Percentiles rank a stretch among this genome's conserved stretches.
Evolutionary conservation across 2,797 vertebrate genomes (phyloP).

Genomic region (Gallirallus australis): DNA sequence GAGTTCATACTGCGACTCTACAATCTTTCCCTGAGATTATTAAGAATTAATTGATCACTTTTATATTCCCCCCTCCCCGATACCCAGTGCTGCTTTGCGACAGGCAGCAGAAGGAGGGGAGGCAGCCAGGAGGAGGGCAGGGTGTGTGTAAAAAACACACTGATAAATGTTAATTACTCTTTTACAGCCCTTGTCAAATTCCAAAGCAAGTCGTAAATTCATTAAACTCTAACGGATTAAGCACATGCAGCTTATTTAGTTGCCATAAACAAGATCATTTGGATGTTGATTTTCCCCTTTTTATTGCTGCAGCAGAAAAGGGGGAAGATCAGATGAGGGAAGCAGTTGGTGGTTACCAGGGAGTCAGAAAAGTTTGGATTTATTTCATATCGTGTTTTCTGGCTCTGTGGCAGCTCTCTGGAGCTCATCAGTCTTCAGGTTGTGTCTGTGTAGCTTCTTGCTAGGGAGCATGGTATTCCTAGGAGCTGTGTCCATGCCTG

Average conservation of each 20-base stretch:
- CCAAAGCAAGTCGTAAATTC: conserved; percentile 96
- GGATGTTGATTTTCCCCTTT: conserved; percentile 84
- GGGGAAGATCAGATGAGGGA: conserved; percentile 44
- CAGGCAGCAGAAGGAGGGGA: conserved; percentile 39
- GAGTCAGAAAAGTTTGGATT: conserved; percentile 60
- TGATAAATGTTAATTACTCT: conserved; percentile 90
- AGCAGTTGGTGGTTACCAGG: conserved; percentile 47
- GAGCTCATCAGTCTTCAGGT: accelerated
- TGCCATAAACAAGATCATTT: conserved; percentile 95
- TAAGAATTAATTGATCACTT: conserved; percentile 87
- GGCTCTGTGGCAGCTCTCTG: background rate
- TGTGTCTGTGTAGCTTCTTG: background rate
- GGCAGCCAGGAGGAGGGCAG: conserved; percentile 54
- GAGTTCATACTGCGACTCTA: conserved; percentile 85
- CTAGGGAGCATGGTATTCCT: background rate
- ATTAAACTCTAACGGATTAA: conserved; percentile 95
- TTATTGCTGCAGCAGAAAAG: conserved; percentile 78
- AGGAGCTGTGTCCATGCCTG: accelerated
- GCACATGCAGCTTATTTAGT: conserved; percentile 92
- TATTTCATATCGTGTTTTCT: conserved; percentile 28
- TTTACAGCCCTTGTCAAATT: conserved; percentile 90
- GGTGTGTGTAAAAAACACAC: conserved; percentile 77
- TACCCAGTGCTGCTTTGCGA: conserved; percentile 60
- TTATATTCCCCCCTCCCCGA: conserved; percentile 83
- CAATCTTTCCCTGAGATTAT: conserved; percentile 85